Evolutionary conservation across 2,888 invertebrate species (phyloP), one percentile per base, ranked within the genome.

Genomic region (Drosophila prostipennis): DNA sequence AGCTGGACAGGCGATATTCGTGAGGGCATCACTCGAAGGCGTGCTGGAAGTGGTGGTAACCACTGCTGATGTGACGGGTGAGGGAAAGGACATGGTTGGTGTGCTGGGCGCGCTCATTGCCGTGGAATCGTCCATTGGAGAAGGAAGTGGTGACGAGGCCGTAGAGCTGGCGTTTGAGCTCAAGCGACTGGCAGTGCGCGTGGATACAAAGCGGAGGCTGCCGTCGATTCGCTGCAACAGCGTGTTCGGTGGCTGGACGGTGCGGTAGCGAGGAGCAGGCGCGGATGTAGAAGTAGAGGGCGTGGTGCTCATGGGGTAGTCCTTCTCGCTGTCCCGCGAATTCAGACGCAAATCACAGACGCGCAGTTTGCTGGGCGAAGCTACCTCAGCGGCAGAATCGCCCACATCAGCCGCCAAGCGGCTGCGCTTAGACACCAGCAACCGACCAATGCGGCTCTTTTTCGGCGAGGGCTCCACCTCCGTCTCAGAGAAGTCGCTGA

Each of bases 381-480:
- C 94, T 70, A 94, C 94, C 68, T 93, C 93, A 16, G 92, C 88
- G 7, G 89, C 76, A n/a, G 90, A 89, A 57, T 93, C 93, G 14
- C 91, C 85, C 4, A 87, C 76, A 49, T 91, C 90, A 3, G 34
- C 83, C 13, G 87, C 83, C 26, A 92, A 85, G 36, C 91, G 91
- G 52, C 93, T 92, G 43, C 93, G 91, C 60, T 93, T 93, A n/a
- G 93, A 91, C 69, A 94, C 91, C 19, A 87, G 43, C 32, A 93
- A 86, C 4, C 89, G 90, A 7, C 92, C 93, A 26, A 92, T 80
- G 19, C 92, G 90, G 63, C 91, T 94, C 90, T 96, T 96, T 91
- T 96, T 96, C n/a, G 95, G 95, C 5, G 95, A 94, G 0, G 96
- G 96, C 87, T 96, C 96, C 3, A 95, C 93, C 91, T 96, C 96